phyloP scores from a whole-genome alignment of 2,888 invertebrate genomes.

The Resseliella maxima region DNA sequence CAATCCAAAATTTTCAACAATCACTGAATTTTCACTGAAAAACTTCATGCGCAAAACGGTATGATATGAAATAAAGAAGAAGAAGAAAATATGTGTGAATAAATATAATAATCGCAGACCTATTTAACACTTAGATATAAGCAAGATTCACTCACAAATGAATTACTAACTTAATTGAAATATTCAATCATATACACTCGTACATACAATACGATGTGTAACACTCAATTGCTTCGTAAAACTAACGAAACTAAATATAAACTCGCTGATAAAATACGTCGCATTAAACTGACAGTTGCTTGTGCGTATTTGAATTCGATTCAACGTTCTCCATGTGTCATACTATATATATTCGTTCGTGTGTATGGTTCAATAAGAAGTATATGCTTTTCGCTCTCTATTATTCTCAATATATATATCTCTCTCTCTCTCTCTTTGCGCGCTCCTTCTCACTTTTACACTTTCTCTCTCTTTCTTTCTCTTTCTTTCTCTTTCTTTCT shows the following conservation, averaged over 20 bases:
- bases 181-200: background rate
- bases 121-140: too few species aligned
- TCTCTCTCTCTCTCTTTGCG: background rate
- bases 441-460: too few species aligned
- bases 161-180: background rate
- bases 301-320: background rate
- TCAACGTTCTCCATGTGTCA: background rate
- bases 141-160: background rate
- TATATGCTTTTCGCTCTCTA: too few species aligned
- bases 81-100: too few species aligned
- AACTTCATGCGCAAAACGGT: too few species aligned
- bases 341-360: background rate
- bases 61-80: too few species aligned
- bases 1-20: background rate
- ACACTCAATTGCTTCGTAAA: background rate
- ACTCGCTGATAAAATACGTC: conserved; percentile 33
- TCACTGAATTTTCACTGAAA: too few species aligned
- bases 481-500: too few species aligned
- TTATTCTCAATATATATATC: too few species aligned
- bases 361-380: too few species aligned
- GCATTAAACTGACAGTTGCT: background rate
- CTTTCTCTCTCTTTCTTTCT: too few species aligned
- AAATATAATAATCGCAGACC: too few species aligned
- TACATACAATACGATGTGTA: background rate
- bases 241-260: conserved; percentile 18